These are phyloP conservation scores for Drosophila yakuba DNA, from an alignment of 1,140 invertebrate species.

Conservation along the genomic window DNA sequence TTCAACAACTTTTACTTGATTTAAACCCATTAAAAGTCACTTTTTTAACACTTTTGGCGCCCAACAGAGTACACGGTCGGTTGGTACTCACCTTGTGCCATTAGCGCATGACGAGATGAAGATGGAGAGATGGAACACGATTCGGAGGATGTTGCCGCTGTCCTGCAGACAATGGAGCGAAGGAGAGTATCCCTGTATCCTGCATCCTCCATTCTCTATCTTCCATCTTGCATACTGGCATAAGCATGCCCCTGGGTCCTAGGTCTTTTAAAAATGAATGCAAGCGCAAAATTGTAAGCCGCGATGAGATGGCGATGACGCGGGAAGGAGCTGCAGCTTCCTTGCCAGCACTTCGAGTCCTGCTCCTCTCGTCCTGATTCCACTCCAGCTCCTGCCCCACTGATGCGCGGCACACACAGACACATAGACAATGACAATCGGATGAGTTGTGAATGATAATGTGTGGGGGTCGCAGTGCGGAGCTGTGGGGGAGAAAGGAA, in stretches of 20 bases:
- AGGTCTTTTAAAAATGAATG: slow-evolving; percentile 58
- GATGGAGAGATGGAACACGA: slow-evolving; percentile 37
- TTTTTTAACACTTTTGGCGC: slow-evolving; percentile 78
- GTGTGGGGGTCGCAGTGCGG: slow-evolving; percentile 10
- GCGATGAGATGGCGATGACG: slow-evolving; percentile 29
- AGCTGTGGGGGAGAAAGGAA: slow-evolving; percentile 34
- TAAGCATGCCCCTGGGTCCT: slow-evolving; percentile 63
- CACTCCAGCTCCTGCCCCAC: slow-evolving; percentile 3
- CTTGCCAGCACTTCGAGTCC: not conserved
- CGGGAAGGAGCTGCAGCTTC: not conserved
- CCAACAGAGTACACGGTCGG: slow-evolving; percentile 16
- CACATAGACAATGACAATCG: slow-evolving; percentile 77
- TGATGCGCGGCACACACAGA: slow-evolving; percentile 50
- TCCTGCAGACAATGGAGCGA: slow-evolving; percentile 54
- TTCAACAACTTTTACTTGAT: slow-evolving; percentile 83
- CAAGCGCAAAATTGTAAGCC: slow-evolving; percentile 59
- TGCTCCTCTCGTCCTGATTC: not conserved
- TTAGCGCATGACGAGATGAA: slow-evolving; percentile 47
- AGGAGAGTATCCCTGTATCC: slow-evolving; percentile 42
- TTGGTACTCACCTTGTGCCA: slow-evolving; percentile 53
- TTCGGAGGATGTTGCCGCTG: slow-evolving; percentile 29
- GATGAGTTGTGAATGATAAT: slow-evolving; percentile 83
- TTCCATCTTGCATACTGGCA: slow-evolving; percentile 45
- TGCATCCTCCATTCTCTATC: slow-evolving; percentile 14
- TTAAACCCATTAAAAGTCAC: slow-evolving; percentile 84